Evolutionary conservation across 2,113 vertebrate genomes (phyloP), one percentile per base, ranked within the genome.

Genomic region (Sapajus apella): DNA sequence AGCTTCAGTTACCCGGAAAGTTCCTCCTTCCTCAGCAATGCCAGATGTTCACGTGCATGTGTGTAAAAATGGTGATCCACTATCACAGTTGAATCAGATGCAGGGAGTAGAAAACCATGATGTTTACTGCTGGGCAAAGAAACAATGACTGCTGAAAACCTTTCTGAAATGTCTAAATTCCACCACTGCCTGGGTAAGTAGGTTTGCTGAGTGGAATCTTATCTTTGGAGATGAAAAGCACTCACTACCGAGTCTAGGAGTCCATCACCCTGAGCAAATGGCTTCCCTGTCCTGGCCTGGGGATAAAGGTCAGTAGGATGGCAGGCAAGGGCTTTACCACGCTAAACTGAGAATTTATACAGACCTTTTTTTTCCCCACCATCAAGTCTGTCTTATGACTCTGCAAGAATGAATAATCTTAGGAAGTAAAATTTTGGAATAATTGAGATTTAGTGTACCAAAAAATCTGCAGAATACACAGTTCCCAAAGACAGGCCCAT

Each of bases 261-360:
- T 17, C 35, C 3, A 9, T 37, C 14, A 6, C 40, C 21, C 70
- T 43, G 55, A 88, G 32, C 5, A 23, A 35, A 6, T 3, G 76
- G 17, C 13, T 73, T 50, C 23, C 37, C 6, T 1, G 0, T 27
- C n/a, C 64, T n/a, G 16, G 12, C 37, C 56, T 50, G 35, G 30
- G 23, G 25, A 21, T 23, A 27, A 43, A 37, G 55, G 10, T 21
- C 37, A 58, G 11, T 25, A 40, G 77, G 18, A 0, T 3, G 5
- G 13, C 30, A 12, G 27, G 12, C 7, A 37, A 13, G 9, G 18
- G 8, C 14, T 4, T 35, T 11, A 5, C 18, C 0, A 0, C 3
- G 1, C 7, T 17, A 18, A 88, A 25, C 35, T 3, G n/a, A 81
- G 64, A 55, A 61, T 21, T 25, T 12, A 27, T 61, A 17, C 5